phyloP scores from a whole-genome alignment of 2,888 invertebrate species.

The Malachius bipustulatus region DNA sequence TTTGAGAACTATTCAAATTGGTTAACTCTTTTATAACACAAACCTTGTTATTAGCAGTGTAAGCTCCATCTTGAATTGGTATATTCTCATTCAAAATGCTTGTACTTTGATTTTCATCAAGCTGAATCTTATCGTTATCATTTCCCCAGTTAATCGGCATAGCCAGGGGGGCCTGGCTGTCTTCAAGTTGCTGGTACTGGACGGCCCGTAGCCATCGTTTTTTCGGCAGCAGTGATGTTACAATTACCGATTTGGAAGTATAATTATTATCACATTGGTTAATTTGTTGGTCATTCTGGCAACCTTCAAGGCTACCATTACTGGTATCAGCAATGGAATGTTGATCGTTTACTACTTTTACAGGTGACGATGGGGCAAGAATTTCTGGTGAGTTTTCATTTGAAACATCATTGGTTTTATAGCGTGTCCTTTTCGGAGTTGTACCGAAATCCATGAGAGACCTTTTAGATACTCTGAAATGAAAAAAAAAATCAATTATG shows the following conservation, averaged over 20 bases:
- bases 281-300: constrained; percentile 19
- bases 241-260: constrained; percentile 7
- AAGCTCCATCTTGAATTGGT: constrained; percentile 14
- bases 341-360: constrained; percentile 7
- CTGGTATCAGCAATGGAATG: constrained; percentile 11
- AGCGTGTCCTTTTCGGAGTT: constrained; percentile 10
- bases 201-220: constrained; percentile 50
- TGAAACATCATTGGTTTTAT: constrained; percentile 8
- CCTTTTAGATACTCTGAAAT: background rate
- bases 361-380: constrained; percentile 8
- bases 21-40: constrained; percentile 10
- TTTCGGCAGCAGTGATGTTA: constrained; percentile 35
- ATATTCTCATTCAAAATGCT: constrained; percentile 10
- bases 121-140: constrained; percentile 14
- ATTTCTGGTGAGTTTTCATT: constrained; percentile 9
- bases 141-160: constrained; percentile 42
- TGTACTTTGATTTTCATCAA: background rate
- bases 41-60: constrained; percentile 10
- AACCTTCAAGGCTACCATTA: constrained; percentile 18
- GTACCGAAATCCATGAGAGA: constrained; percentile 8
- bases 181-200: constrained; percentile 26
- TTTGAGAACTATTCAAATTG: background rate
- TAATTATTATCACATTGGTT: constrained; percentile 6
- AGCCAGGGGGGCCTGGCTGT: constrained; percentile 33
- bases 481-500: background rate